Evolutionary conservation across 2,888 invertebrate species (phyloP).

Genomic region (Pyrgus malvae): DNA sequence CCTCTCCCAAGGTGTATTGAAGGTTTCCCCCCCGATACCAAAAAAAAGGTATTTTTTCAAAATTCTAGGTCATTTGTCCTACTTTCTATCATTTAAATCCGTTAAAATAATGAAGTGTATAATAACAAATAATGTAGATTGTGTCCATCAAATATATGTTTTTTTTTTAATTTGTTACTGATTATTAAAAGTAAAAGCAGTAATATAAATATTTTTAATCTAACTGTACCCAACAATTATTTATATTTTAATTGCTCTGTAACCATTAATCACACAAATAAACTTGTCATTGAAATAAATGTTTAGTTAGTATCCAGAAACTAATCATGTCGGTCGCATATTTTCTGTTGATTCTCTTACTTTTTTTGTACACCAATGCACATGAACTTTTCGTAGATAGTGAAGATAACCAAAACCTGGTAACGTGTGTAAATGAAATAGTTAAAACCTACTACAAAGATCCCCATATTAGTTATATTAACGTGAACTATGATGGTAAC

Average conservation of each 20-base stretch:
- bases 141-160: no score
- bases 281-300: neutral
- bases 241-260: neutral
- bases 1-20: no score
- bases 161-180: neutral
- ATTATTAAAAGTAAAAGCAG: neutral
- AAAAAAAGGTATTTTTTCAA: no score
- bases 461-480: conserved; percentile 1
- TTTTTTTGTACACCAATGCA: neutral
- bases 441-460: neutral
- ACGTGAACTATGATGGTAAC: conserved; percentile 11
- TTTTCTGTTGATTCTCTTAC: neutral
- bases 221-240: neutral
- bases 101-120: no score
- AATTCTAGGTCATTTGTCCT: no score
- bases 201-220: neutral
- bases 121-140: neutral
- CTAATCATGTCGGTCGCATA: conserved; percentile 1
- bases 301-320: neutral
- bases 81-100: no score
- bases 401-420: neutral
- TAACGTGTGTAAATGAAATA: conserved; percentile 5
- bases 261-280: neutral
- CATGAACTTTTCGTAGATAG: neutral
- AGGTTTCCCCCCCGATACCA: no score